phyloP scores from a whole-genome alignment of 1,140 invertebrate species.

The Andricus grossulariae region DNA sequence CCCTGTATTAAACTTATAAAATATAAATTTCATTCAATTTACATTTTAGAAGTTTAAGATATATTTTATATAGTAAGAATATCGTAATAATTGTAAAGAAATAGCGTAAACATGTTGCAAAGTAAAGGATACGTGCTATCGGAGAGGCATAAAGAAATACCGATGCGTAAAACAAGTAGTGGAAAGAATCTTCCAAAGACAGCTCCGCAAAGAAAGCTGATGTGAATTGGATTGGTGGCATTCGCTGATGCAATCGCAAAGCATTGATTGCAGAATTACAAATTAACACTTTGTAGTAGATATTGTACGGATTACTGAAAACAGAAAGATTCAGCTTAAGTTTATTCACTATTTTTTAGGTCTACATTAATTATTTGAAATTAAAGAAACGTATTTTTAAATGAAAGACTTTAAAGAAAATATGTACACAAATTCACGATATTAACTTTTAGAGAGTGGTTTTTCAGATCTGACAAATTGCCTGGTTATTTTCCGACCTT shows the following conservation, averaged over 20 bases:
- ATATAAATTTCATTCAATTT: too few species aligned
- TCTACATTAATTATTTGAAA: too few species aligned
- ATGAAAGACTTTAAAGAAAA: too few species aligned
- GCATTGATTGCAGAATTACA: slow-evolving; percentile 95
- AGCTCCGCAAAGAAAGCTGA: slow-evolving; percentile 87
- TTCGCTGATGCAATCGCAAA: slow-evolving; percentile 92
- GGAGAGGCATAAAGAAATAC: slow-evolving; percentile 94
- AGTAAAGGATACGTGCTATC: slow-evolving; percentile 88
- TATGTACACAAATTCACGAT: too few species aligned
- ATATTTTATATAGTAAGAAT: too few species aligned
- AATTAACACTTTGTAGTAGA: slow-evolving; percentile 93
- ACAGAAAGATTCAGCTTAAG: slow-evolving; percentile 50
- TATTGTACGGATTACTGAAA: slow-evolving; percentile 86
- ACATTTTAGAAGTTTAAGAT: too few species aligned
- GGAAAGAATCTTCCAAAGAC: slow-evolving; percentile 94
- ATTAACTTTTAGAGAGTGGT: too few species aligned
- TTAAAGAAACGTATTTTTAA: too few species aligned
- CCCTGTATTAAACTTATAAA: too few species aligned
- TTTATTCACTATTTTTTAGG: not conserved
- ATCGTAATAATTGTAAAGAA: too few species aligned
- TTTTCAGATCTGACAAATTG: too few species aligned
- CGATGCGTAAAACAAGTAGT: slow-evolving; percentile 95
- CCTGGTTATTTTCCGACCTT: too few species aligned
- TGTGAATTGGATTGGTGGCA: slow-evolving; percentile 88
- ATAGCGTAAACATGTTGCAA: not conserved